Base-by-base conservation (phyloP, 2,888 invertebrate genomes). In the Allophyes oxyacanthae region DNA sequence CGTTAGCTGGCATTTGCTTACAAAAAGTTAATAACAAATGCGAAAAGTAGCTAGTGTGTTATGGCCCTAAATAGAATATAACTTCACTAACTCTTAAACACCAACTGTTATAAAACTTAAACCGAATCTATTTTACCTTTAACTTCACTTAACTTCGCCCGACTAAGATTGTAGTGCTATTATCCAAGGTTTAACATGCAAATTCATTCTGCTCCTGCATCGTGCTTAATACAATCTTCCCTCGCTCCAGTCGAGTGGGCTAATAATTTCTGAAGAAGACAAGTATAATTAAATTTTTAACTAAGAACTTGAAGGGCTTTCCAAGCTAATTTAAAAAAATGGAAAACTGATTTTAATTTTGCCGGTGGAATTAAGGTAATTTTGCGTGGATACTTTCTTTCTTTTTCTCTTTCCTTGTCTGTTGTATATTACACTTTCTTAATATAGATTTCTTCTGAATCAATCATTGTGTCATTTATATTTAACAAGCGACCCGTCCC, bases 231-330 rank as follows among this genome's bases (percentile, higher is more conserved):
- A 71, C 63, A 71, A 69, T 71, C 57, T 61, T 53, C 66, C 56
- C 60, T 57, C 54, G 32, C 43, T 56, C 56, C 45, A 56, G n/a
- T 63, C 37, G 50, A 70, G 64, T 67, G 46, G 48, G 53, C 52
- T 72, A 66, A 73, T 70, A 60, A 59, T 61, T 20, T 38, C 41
- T 25, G 51, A 30, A 43, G 65, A 49, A 63, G 61, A 62, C 73
- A 53, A 65, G 70, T 73, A 55, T 70, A 76, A 75, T 73, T 75
- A 63, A 67, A 70, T 76, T 70, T 63, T 73, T 55, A 62, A 71
- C 52, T 57, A 53, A 63, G 45, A 67, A 57, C 41, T 64, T 58
- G 41, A 59, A 49, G 45, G 50, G 46, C 32, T 69, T 51, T 54
- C 60, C 33, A 62, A 56, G 56, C 25, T 54, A 61, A 69, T 69